phyloP scores from a whole-genome alignment of 2,113 vertebrate genomes.

The Arenaria interpres region DNA sequence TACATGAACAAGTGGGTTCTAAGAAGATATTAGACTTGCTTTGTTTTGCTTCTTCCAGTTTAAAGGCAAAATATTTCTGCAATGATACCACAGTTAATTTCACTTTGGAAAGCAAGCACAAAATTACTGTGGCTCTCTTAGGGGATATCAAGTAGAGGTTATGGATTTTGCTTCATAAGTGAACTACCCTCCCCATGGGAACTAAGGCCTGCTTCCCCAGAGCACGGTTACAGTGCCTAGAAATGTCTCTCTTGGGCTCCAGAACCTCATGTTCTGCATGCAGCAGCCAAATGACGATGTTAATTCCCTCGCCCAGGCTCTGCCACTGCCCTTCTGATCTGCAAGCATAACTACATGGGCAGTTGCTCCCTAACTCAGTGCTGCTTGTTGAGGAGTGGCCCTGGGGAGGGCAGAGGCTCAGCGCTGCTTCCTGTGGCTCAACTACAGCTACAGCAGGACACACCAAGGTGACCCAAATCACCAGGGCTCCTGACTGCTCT shows the following conservation, averaged over 20 bases:
- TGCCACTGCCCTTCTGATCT: neutral
- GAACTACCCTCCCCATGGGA: neutral
- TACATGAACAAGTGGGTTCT: neutral
- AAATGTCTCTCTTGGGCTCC: neutral
- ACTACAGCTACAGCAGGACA: neutral
- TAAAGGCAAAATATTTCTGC: neutral
- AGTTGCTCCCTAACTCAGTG: neutral
- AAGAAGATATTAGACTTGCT: neutral
- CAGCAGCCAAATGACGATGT: neutral
- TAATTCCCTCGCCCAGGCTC: neutral
- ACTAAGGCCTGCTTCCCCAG: neutral
- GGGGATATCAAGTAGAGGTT: neutral
- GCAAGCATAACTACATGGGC: neutral
- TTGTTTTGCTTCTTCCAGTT: neutral
- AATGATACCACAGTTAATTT: neutral
- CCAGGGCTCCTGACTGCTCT: neutral
- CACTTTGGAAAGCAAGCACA: neutral
- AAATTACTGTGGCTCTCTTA: neutral
- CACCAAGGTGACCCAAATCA: neutral
- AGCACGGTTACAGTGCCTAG: neutral
- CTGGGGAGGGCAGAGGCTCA: neutral
- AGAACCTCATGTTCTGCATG: neutral
- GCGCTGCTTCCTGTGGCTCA: neutral
- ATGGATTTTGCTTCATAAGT: neutral
- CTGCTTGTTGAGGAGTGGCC: neutral